Evolutionary conservation across 1,140 invertebrate species (phyloP), one percentile per base, ranked within the genome.

Genomic region (Dendroctonus ponderosae): DNA sequence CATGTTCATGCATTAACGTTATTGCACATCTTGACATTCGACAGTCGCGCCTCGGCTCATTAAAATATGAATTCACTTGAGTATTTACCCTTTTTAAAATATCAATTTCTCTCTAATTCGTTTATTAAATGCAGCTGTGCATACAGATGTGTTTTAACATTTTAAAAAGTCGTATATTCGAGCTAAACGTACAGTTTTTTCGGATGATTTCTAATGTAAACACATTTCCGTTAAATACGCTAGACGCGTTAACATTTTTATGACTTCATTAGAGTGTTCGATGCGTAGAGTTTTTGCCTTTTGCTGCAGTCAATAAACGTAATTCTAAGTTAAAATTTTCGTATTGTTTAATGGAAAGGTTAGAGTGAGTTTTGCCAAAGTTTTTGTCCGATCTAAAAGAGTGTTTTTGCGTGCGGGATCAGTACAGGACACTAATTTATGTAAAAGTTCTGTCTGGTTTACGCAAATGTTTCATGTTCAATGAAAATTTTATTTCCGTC

Each of bases 51-150:
- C 11, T 26, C 12, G 44, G 9, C 9, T 11, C 12, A 46, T 46
- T 46, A n/a, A 12, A n/a, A 51, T 26, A 51, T 51, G 11, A n/a
- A 51, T 51, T 51, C 50, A 12, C 7, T 12, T 51, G 14, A 51
- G n/a, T 51, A 15, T 51, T 56, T 6, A 8, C 62, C 7, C 12
- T 48, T 59, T 59, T 60, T 59, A 66, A 50, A 66, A 66, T 60
- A 66, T 66, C 64, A 52, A 66, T 66, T 66, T 66, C 57, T 39
- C 26, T 60, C 64, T 66, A 66, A 66, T 66, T 66, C 49, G 46
- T 66, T 66, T 37, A 59, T 66, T 66, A 66, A 66, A 66, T 57
- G 66, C 66, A 67, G 58, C 66, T 67, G 66, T 67, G 66, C 51
- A 62, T 15, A 67, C 59, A 67, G 38, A 48, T 54, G 62, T 51